Evolutionary conservation across 2,797 vertebrate species (phyloP).

Genomic region (Poecilia gillii): DNA sequence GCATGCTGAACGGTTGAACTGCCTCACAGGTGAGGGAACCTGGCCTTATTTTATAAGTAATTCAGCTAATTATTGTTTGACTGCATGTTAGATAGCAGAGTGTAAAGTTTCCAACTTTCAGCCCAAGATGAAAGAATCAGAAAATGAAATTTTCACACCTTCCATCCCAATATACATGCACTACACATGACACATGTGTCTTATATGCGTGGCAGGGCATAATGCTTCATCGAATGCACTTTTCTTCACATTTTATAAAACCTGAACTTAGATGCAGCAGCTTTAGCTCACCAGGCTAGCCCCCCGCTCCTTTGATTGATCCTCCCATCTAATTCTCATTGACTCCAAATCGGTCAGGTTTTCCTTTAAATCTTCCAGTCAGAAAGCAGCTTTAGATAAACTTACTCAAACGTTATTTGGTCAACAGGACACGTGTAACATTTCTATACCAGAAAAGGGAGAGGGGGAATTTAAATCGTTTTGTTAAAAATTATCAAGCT

Average conservation of each 20-base stretch:
- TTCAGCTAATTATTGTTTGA: neutral
- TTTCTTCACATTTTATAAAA: neutral
- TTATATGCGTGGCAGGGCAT: neutral
- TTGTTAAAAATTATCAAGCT: conserved; percentile 40
- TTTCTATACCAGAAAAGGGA: conserved; percentile 13
- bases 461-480: conserved; percentile 4
- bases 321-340: neutral
- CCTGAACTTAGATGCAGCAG: neutral
- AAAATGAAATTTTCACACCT: neutral
- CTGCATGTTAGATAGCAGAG: neutral
- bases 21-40: neutral
- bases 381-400: conserved; percentile 20
- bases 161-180: neutral
- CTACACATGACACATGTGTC: neutral
- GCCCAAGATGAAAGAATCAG: neutral
- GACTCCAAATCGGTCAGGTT: conserved; percentile 2
- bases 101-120: neutral
- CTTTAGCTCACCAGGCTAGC: neutral
- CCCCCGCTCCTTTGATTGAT: neutral
- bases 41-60: neutral
- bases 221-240: neutral
- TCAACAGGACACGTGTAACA: conserved; percentile 4
- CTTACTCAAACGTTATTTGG: conserved; percentile 13
- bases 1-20: neutral
- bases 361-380: conserved; percentile 15